These are phyloP conservation scores for Poicephalus meyeri DNA, from an alignment of 2,113 vertebrate species.

Conservation along the genomic window DNA sequence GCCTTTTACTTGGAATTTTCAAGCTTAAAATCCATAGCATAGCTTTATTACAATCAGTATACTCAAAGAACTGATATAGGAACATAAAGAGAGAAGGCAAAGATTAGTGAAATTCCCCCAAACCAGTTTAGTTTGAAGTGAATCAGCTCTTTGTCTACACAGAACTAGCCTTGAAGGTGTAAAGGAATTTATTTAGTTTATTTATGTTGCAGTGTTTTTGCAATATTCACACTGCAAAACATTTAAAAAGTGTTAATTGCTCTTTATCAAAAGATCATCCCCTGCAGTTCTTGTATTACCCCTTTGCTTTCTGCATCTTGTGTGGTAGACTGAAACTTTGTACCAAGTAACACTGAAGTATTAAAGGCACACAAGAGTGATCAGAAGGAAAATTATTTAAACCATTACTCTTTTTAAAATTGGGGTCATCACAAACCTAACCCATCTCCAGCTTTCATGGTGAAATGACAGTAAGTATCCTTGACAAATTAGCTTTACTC, in stretches of 20 bases:
- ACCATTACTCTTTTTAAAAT: background rate
- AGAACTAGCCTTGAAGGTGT: background rate
- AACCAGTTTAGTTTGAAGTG: background rate
- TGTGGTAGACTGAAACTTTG: background rate
- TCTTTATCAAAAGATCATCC: background rate
- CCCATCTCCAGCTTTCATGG: background rate
- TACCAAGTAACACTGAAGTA: background rate
- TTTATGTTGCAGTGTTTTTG: background rate
- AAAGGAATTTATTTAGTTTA: background rate
- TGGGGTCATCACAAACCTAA: background rate
- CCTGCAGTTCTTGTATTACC: background rate
- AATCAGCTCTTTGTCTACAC: background rate
- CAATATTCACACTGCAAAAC: background rate
- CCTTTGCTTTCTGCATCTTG: background rate
- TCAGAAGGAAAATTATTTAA: background rate
- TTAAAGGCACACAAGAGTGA: background rate
- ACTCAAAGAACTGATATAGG: background rate
- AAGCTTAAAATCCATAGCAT: background rate
- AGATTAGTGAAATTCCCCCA: background rate
- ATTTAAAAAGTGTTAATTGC: background rate
- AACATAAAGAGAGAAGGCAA: background rate
- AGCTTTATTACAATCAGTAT: background rate
- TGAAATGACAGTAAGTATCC: background rate
- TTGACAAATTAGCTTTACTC: background rate
- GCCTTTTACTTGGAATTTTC: background rate